Evolutionary conservation across 2,797 vertebrate genomes (phyloP).

Genomic region (Acipenser transmontanus): DNA sequence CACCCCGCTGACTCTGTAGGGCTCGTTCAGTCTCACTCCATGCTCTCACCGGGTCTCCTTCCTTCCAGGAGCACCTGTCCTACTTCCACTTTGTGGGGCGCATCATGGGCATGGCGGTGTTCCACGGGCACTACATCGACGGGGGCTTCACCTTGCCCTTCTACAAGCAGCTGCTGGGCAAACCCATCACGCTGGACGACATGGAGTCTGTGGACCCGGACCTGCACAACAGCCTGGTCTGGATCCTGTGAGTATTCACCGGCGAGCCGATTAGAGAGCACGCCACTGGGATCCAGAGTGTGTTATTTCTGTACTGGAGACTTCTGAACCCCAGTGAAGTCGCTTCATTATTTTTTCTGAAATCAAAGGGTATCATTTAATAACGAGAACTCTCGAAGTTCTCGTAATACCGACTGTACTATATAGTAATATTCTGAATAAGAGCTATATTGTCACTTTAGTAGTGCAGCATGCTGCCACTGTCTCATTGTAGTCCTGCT

Average conservation of each 20-base stretch:
- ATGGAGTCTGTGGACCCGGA: constrained; percentile 96
- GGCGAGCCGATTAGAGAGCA: neutral
- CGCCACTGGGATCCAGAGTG: no score
- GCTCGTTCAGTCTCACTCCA: no score
- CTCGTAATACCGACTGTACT: no score
- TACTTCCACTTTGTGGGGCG: constrained; percentile 96
- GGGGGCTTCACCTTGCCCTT: constrained; percentile 93
- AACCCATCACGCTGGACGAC: constrained; percentile 92
- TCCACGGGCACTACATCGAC: constrained; percentile 95
- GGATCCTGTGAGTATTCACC: constrained; percentile 85
- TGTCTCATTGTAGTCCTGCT: no score
- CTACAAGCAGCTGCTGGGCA: constrained; percentile 94
- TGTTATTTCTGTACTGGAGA: no score
- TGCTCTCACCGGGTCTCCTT: neutral
- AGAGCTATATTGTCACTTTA: no score
- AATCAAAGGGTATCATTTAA: no score
- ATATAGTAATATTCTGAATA: no score
- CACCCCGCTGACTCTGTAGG: neutral
- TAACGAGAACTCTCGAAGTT: no score
- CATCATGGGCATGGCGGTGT: constrained; percentile 98
- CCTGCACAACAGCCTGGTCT: constrained; percentile 95
- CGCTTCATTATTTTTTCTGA: no score
- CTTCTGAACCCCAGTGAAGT: no score
- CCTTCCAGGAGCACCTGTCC: constrained; percentile 84
- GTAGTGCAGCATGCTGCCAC: no score